Percentiles rank a stretch among this genome's conserved stretches.
phyloP scores from a whole-genome alignment of 2,888 invertebrate species.

The Craniophora ligustri region DNA sequence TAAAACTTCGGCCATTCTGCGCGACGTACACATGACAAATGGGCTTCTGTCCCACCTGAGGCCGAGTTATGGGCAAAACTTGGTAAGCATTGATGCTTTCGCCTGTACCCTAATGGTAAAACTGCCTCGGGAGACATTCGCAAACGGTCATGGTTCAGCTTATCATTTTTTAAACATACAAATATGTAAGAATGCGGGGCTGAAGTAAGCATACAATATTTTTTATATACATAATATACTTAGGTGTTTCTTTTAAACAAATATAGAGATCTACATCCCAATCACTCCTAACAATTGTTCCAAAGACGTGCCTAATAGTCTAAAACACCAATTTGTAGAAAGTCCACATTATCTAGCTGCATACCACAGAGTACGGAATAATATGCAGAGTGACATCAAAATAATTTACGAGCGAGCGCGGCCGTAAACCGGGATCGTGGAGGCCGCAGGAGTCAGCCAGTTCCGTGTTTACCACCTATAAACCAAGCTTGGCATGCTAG shows the following conservation, averaged over 20 bases:
- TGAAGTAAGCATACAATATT: no score
- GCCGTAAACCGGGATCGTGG: conserved; percentile 47
- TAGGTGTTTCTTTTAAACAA: background rate
- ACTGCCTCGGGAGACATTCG: background rate
- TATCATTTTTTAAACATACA: background rate
- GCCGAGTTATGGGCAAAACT: conserved; percentile 24
- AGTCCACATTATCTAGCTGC: conserved; percentile 12
- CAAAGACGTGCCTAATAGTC: conserved; percentile 1
- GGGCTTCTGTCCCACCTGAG: conserved; percentile 50
- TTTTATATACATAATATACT: background rate
- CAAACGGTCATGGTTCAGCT: background rate
- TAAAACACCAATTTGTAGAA: conserved; percentile 22
- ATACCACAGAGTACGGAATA: conserved; percentile 38
- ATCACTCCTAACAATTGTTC: background rate
- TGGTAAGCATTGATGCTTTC: conserved; percentile 29
- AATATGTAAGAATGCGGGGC: no score
- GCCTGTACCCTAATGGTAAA: conserved; percentile 21
- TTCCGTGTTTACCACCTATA: conserved; percentile 56
- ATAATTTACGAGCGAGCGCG: conserved; percentile 52
- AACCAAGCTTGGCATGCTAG: conserved; percentile 37
- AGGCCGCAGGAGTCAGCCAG: conserved; percentile 47
- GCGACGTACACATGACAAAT: conserved; percentile 46
- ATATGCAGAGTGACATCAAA: conserved; percentile 57
- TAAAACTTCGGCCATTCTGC: conserved; percentile 46
- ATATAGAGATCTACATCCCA: background rate